A percentile compares a stretch with the other conserved stretches of the same genome.
These are phyloP conservation scores for Pluvialis apricaria DNA, from an alignment of 2,113 vertebrate genomes.

Conservation along the genomic window DNA sequence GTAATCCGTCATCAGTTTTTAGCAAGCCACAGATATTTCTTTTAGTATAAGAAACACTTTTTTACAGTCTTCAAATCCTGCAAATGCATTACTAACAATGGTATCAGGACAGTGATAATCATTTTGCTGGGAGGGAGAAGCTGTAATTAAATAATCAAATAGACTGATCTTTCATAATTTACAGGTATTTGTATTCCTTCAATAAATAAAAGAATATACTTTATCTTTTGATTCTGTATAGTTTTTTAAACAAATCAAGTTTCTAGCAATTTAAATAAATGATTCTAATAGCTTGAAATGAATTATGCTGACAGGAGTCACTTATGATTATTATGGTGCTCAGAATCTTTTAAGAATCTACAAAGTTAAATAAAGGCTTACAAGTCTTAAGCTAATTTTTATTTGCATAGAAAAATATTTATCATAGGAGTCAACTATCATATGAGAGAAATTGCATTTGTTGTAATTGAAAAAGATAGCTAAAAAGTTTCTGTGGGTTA, in stretches of 20 bases:
- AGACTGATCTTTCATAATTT: constrained; percentile 12
- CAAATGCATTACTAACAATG: not conserved
- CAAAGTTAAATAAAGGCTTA: constrained; percentile 55
- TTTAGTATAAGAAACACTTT: not conserved
- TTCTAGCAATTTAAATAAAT: constrained; percentile 18
- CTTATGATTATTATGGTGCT: not conserved
- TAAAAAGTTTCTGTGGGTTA: constrained; percentile 73
- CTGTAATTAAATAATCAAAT: constrained; percentile 26
- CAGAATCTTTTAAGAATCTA: constrained; percentile 33
- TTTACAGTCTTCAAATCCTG: not conserved
- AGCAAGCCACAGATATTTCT: constrained; percentile 9
- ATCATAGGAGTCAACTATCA: constrained; percentile 63
- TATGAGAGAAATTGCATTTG: constrained; percentile 70
- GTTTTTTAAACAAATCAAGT: not conserved
- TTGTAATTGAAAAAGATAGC: constrained; percentile 75
- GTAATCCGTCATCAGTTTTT: not conserved
- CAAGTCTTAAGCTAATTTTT: constrained; percentile 60
- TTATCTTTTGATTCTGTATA: constrained; percentile 29
- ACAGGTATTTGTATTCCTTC: constrained; percentile 31
- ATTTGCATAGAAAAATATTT: constrained; percentile 78
- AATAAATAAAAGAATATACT: constrained; percentile 54
- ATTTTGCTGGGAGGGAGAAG: not conserved
- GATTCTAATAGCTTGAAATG: constrained; percentile 11
- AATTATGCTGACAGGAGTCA: not conserved
- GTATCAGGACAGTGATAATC: not conserved